These are phyloP conservation scores for Melanitta fusca DNA, from an alignment of 2,797 vertebrate genomes.

Conservation along the genomic window DNA sequence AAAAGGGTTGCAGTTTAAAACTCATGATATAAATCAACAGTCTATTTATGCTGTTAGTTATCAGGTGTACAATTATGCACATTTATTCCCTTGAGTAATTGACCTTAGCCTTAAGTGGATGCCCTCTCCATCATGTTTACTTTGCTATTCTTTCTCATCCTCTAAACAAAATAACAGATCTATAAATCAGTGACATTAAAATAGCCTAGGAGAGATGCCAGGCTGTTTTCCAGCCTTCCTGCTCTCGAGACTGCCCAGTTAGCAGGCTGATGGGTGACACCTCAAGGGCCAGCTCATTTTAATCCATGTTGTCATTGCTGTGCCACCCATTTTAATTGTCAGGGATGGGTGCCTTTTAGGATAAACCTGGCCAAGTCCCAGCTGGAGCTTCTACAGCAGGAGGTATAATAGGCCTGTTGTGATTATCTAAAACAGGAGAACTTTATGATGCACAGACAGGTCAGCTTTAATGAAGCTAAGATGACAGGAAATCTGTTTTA, in stretches of 20 bases:
- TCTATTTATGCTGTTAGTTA: slow-evolving; percentile 43
- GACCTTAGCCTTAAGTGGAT: slow-evolving; percentile 39
- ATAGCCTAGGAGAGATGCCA: not conserved
- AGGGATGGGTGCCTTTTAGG: not conserved
- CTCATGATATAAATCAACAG: slow-evolving; percentile 32
- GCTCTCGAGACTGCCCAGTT: not conserved
- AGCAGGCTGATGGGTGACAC: not conserved
- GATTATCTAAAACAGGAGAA: not conserved
- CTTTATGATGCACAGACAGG: not conserved
- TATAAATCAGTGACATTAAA: slow-evolving; percentile 31
- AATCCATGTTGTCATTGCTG: not conserved
- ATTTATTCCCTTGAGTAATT: slow-evolving; percentile 45
- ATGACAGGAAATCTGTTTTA: not conserved
- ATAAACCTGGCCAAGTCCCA: not conserved
- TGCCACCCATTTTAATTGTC: not conserved
- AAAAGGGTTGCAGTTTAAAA: slow-evolving; percentile 43
- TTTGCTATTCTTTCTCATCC: slow-evolving; percentile 30
- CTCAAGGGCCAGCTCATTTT: not conserved
- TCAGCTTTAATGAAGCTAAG: not conserved
- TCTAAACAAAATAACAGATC: slow-evolving; percentile 45
- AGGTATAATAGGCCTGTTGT: not conserved
- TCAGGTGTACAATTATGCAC: not conserved
- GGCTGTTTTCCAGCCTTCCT: slow-evolving; percentile 3
- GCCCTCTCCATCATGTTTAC: slow-evolving; percentile 49
- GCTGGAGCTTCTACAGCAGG: not conserved